Evolutionary conservation across 2,888 invertebrate species (phyloP).

Genomic region (Bombylius major): DNA sequence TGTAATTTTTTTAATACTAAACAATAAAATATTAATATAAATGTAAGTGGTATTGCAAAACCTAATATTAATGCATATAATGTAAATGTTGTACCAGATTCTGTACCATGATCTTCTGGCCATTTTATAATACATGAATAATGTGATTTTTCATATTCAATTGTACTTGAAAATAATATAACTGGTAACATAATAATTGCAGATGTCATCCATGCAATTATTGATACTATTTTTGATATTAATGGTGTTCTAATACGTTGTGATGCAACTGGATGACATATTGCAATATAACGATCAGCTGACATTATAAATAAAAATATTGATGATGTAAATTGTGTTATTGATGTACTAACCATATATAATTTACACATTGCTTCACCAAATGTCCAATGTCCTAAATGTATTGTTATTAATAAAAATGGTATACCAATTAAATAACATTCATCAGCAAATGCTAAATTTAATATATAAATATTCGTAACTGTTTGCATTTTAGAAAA

Average conservation of each 20-base stretch:
- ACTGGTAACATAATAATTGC: constrained; percentile 81
- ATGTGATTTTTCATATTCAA: constrained; percentile 46
- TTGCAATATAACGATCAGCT: constrained; percentile 84
- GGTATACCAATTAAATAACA: constrained; percentile 85
- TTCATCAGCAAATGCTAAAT: constrained; percentile 84
- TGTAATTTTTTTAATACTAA: constrained; percentile 76
- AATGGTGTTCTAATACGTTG: constrained; percentile 74
- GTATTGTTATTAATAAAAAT: constrained; percentile 73
- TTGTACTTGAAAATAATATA: constrained; percentile 68
- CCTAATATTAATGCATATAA: constrained; percentile 77
- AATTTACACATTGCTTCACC: constrained; percentile 79
- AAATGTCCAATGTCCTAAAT: constrained; percentile 66
- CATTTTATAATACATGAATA: constrained; percentile 69
- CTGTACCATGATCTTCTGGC: constrained; percentile 49
- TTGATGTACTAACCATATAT: constrained; percentile 83
- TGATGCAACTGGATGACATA: constrained; percentile 85
- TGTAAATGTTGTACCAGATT: constrained; percentile 72
- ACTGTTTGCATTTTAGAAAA: constrained; percentile 94
- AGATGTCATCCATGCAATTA: constrained; percentile 75
- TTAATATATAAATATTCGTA: constrained; percentile 89
- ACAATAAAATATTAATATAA: constrained; percentile 79
- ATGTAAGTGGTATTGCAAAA: constrained; percentile 71
- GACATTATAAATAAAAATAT: constrained; percentile 88
- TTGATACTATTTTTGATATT: constrained; percentile 73
- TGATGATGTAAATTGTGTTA: constrained; percentile 87